Evolutionary conservation across 2,888 invertebrate genomes (phyloP).

Genomic region (Gastrophysa polygoni): DNA sequence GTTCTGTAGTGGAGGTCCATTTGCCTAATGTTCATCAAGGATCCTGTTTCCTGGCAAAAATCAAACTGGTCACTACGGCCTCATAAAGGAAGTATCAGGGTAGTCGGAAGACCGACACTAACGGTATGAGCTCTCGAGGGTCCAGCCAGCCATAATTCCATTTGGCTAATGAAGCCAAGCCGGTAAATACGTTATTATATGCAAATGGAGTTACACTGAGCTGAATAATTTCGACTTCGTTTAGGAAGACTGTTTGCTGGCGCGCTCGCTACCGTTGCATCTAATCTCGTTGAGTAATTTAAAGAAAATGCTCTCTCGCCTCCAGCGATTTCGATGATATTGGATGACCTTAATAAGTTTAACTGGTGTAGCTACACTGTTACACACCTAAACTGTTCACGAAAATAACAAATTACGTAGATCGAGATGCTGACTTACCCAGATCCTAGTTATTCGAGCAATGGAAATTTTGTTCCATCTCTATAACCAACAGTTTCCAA

Average conservation of each 20-base stretch:
- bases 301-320: constrained; percentile 25
- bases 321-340: constrained; percentile 7
- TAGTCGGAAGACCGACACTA: constrained; percentile 28
- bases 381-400: too few species aligned
- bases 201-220: constrained; percentile 53
- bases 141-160: constrained; percentile 52
- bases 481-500: too few species aligned
- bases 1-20: too few species aligned
- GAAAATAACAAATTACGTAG: too few species aligned
- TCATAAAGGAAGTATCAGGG: constrained; percentile 38
- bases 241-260: constrained; percentile 20
- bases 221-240: constrained; percentile 44
- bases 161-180: constrained; percentile 55
- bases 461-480: too few species aligned
- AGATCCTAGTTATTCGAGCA: too few species aligned
- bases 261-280: constrained; percentile 21
- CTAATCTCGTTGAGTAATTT: constrained; percentile 31
- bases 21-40: constrained; percentile 21
- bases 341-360: constrained; percentile 19
- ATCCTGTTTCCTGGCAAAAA: constrained; percentile 38
- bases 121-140: constrained; percentile 40
- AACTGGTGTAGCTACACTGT: constrained; percentile 13
- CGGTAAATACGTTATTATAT: constrained; percentile 56
- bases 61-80: constrained; percentile 40
- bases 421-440: too few species aligned